phyloP scores from a whole-genome alignment of 1,140 invertebrate genomes.

The Trichomalopsis sarcophagae region DNA sequence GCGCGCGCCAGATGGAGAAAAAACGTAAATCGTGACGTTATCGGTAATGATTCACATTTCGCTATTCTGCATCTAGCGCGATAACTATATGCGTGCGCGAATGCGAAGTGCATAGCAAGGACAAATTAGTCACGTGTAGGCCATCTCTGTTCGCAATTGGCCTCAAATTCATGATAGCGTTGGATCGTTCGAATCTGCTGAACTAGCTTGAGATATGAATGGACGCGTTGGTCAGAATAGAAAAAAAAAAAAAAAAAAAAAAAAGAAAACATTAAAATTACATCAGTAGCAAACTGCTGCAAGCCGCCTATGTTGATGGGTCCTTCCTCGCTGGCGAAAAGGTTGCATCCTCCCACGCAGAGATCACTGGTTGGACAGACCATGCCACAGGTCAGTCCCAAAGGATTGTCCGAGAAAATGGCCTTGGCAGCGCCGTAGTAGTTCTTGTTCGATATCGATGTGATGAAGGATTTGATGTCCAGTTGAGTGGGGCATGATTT shows the following conservation, averaged over 20 bases:
- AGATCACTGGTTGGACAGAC: slow-evolving; percentile 99
- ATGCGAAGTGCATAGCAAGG: not conserved
- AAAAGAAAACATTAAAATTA: slow-evolving; percentile 67
- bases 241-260: slow-evolving; percentile 25
- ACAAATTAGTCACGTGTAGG: not conserved
- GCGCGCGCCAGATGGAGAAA: too few species aligned
- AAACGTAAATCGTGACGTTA: too few species aligned
- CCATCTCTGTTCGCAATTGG: not conserved
- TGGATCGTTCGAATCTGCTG: not conserved
- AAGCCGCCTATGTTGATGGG: slow-evolving; percentile 98
- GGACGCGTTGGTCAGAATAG: too few species aligned
- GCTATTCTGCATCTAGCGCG: too few species aligned
- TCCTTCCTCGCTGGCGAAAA: slow-evolving; percentile 96
- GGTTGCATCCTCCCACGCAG: slow-evolving; percentile 97
- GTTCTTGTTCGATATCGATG: slow-evolving; percentile 97
- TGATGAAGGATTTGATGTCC: slow-evolving; percentile 97
- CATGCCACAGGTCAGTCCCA: slow-evolving; percentile 98
- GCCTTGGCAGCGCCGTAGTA: slow-evolving; percentile 98
- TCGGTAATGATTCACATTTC: not conserved
- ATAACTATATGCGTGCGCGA: too few species aligned
- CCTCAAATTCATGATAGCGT: too few species aligned
- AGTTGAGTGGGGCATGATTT: slow-evolving; percentile 98
- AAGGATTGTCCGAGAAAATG: slow-evolving; percentile 97
- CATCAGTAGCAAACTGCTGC: slow-evolving; percentile 98
- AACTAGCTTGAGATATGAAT: not conserved